Percentiles rank a stretch among this genome's conserved stretches.
Conservation (phyloP, 2,797 vertebrate genomes). For the Amazona finschi region DNA sequence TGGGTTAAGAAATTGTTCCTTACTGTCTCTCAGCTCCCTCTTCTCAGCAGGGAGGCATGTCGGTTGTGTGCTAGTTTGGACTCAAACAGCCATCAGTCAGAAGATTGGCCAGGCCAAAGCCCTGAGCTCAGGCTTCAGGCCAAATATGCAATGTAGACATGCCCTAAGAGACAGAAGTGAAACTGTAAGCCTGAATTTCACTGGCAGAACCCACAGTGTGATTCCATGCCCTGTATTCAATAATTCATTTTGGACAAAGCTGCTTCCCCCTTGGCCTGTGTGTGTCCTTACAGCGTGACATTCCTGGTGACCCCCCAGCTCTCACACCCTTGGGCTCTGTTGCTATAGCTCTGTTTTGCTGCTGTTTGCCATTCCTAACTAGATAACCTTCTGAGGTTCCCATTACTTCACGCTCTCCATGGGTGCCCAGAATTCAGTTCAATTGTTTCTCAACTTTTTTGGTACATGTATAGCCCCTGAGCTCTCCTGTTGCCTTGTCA, state of each 20-base stretch:
- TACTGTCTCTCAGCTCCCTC: background rate
- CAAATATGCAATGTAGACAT: background rate
- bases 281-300: background rate
- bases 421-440: background rate
- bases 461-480: rapidly evolving
- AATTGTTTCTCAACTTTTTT: background rate
- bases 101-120: background rate
- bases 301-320: background rate
- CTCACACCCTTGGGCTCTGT: background rate
- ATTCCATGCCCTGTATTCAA: background rate
- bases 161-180: background rate
- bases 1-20: background rate
- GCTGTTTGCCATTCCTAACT: conserved; percentile 31
- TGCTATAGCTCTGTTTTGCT: conserved; percentile 52
- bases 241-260: background rate
- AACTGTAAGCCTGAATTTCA: background rate
- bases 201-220: background rate
- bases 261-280: background rate
- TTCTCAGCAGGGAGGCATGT: background rate
- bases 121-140: background rate
- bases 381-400: conserved; percentile 29
- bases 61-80: background rate
- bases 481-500: background rate
- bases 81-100: background rate
- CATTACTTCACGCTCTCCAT: background rate